A percentile compares a stretch with the other conserved stretches of the same genome.
These are phyloP conservation scores for Axea sp. DNA, from an alignment of 2,888 invertebrate species.

Conservation along the genomic window DNA sequence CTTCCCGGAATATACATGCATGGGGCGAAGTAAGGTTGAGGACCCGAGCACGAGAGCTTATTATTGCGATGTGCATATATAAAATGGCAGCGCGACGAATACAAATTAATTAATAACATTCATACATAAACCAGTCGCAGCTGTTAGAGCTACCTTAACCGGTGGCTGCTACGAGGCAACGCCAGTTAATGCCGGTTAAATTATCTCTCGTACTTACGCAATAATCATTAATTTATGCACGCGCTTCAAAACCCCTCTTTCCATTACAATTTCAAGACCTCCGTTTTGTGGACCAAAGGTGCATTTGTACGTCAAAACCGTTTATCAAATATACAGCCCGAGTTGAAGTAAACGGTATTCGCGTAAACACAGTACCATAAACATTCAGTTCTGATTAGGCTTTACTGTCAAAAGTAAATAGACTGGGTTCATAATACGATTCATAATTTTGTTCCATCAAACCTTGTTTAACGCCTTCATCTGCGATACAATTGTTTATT, in stretches of 20 bases:
- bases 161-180: slow-evolving; percentile 60
- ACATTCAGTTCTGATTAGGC: slow-evolving; percentile 15
- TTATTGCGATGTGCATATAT: slow-evolving; percentile 65
- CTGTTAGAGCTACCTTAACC: slow-evolving; percentile 66
- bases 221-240: slow-evolving; percentile 74
- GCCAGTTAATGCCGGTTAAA: slow-evolving; percentile 75
- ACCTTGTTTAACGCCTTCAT: background rate
- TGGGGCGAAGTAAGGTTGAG: slow-evolving; percentile 3
- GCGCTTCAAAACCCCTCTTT: slow-evolving; percentile 13
- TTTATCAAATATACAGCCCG: slow-evolving; percentile 31
- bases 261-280: slow-evolving; percentile 43
- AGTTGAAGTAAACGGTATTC: slow-evolving; percentile 36
- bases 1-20: slow-evolving; percentile 1
- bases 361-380: slow-evolving; percentile 10
- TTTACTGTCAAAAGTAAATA: background rate
- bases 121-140: slow-evolving; percentile 67
- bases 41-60: slow-evolving; percentile 54
- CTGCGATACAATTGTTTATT: background rate
- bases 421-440: background rate
- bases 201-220: slow-evolving; percentile 73
- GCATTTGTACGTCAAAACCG: slow-evolving; percentile 30
- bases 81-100: slow-evolving; percentile 69
- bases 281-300: slow-evolving; percentile 22
- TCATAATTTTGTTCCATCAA: background rate
- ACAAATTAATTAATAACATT: slow-evolving; percentile 76